phyloP scores from a whole-genome alignment of 2,797 vertebrate genomes.

The Ctenopoma multispine region DNA sequence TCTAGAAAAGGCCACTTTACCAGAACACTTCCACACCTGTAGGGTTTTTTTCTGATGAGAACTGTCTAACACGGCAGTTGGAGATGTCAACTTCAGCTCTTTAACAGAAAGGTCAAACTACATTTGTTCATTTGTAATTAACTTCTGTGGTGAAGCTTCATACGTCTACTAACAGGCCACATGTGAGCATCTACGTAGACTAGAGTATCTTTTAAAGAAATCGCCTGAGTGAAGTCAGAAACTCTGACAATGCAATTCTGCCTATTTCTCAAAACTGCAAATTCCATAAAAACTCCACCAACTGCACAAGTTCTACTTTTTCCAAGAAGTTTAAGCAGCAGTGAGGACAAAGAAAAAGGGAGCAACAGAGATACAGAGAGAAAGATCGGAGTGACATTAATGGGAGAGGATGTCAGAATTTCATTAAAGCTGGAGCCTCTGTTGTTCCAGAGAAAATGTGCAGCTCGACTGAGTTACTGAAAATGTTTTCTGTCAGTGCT shows the following conservation, averaged over 20 bases:
- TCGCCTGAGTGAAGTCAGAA: no score
- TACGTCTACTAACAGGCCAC: not conserved
- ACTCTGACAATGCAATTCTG: not conserved
- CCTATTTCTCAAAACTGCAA: not conserved
- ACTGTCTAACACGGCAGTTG: not conserved
- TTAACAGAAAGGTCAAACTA: not conserved
- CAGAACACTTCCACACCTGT: not conserved
- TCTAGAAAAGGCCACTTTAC: not conserved
- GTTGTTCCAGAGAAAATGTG: not conserved
- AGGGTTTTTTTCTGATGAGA: not conserved
- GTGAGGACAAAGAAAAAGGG: not conserved
- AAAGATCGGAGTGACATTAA: conserved; percentile 1
- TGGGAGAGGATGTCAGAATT: not conserved
- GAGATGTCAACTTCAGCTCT: not conserved
- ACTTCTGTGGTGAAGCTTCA: not conserved
- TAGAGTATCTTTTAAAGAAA: not conserved
- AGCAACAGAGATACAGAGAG: not conserved
- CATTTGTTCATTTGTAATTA: no score
- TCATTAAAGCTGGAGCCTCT: not conserved
- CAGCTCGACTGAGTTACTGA: not conserved
- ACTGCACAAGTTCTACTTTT: not conserved
- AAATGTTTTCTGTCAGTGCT: no score
- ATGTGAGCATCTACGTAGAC: not conserved
- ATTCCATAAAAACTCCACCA: not conserved
- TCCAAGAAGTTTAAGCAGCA: not conserved